Evolutionary conservation across 2,113 vertebrate genomes (phyloP).

Genomic region (Macrotus californicus): DNA sequence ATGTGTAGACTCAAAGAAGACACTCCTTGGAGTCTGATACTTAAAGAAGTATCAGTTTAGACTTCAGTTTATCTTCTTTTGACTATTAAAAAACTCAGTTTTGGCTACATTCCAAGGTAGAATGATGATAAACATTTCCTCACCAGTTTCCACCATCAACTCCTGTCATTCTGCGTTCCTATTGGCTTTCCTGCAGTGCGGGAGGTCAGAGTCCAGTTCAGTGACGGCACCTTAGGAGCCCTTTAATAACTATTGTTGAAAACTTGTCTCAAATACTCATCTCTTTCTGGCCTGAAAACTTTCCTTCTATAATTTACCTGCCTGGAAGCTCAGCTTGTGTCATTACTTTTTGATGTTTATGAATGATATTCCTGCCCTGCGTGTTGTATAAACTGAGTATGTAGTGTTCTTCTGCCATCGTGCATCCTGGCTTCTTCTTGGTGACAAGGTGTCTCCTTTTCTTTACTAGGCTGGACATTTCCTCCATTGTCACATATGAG

Average conservation of each 20-base stretch:
- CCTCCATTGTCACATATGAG: background rate
- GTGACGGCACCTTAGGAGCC: background rate
- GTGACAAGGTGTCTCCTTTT: background rate
- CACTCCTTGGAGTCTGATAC: background rate
- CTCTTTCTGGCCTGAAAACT: background rate
- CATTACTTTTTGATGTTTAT: background rate
- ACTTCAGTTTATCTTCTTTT: conserved; percentile 37
- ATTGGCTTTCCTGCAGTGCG: background rate
- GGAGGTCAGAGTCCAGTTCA: background rate
- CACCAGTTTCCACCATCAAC: background rate
- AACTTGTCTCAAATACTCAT: background rate
- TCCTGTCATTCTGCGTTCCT: background rate
- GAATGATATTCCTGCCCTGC: background rate
- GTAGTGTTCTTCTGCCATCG: background rate
- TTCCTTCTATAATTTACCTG: background rate
- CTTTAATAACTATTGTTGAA: background rate
- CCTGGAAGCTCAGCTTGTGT: background rate
- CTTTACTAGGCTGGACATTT: background rate
- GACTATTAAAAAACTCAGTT: background rate
- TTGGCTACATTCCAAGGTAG: background rate
- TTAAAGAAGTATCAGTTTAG: conserved; percentile 18
- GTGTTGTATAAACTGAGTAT: background rate
- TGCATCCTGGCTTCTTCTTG: background rate
- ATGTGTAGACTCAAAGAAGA: conserved; percentile 6
- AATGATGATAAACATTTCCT: background rate